Conservation (phyloP, 1,140 invertebrate genomes). For the Drosophila prosaltans region DNA sequence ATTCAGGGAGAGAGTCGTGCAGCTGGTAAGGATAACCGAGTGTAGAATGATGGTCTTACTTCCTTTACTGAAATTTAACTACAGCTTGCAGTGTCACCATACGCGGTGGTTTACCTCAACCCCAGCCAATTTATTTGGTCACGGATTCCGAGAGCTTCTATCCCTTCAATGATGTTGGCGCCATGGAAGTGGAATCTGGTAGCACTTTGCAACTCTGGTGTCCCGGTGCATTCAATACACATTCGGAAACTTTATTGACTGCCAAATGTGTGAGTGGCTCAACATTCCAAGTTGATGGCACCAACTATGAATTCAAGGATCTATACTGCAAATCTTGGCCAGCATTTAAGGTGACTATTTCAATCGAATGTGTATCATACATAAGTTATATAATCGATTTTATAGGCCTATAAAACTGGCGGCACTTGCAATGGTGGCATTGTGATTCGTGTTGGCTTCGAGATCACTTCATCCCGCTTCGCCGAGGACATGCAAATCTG, state of each 20-base stretch:
- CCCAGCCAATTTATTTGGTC: constrained; percentile 72
- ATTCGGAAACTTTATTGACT: constrained; percentile 52
- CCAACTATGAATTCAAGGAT: constrained; percentile 65
- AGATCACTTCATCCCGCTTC: constrained; percentile 70
- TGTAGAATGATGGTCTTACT: too few species aligned
- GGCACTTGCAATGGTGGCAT: constrained; percentile 72
- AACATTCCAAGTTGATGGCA: constrained; percentile 67
- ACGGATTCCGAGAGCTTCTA: constrained; percentile 68
- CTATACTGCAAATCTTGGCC: constrained; percentile 75
- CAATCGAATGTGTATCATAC: too few species aligned
- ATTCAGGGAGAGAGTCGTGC: constrained; percentile 37
- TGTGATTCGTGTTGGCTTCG: constrained; percentile 73
- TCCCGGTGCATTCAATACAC: constrained; percentile 55
- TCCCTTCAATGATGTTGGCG: constrained; percentile 63
- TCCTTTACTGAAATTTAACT: neutral
- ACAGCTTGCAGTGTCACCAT: constrained; percentile 69
- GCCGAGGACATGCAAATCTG: constrained; percentile 83
- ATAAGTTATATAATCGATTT: too few species aligned
- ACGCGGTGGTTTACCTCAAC: constrained; percentile 67
- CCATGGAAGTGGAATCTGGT: constrained; percentile 65
- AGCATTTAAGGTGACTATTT: constrained; percentile 42
- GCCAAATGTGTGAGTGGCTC: constrained; percentile 71
- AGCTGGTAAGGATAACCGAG: constrained; percentile 29
- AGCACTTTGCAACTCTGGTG: constrained; percentile 68
- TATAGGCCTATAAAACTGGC: constrained; percentile 68